A percentile compares a stretch with the other conserved stretches of the same genome.
Evolutionary conservation across 2,113 vertebrate species (phyloP).

Genomic region (Promerops cafer): DNA sequence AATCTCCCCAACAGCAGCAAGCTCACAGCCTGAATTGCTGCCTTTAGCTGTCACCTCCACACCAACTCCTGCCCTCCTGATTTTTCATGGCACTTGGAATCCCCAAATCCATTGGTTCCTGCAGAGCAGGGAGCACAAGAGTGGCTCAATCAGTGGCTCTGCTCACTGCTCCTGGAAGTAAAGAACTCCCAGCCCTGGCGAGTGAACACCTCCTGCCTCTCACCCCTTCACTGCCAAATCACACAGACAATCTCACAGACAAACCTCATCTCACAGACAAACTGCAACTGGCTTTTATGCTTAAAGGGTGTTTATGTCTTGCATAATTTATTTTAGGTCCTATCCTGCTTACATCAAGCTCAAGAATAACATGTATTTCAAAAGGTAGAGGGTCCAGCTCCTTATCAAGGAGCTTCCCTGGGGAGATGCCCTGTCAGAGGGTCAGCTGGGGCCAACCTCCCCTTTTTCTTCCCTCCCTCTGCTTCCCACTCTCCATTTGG

Average conservation of each 20-base stretch:
- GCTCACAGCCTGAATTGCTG: background rate
- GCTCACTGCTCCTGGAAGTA: background rate
- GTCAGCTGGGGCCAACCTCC: background rate
- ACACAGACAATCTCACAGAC: background rate
- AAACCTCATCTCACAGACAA: background rate
- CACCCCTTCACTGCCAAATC: background rate
- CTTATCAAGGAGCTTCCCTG: background rate
- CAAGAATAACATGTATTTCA: background rate
- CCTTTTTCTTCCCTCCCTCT: background rate
- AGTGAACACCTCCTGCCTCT: background rate
- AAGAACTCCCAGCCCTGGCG: background rate
- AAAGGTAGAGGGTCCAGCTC: background rate
- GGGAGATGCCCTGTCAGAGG: background rate
- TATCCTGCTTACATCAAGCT: background rate
- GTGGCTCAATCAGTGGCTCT: background rate
- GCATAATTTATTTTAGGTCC: background rate
- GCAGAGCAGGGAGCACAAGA: background rate
- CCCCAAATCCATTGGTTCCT: background rate
- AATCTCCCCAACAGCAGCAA: background rate
- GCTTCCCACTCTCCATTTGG: background rate
- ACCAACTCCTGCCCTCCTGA: background rate
- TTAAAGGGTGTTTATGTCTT: conserved; percentile 1
- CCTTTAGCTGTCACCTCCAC: background rate
- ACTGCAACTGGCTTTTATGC: conserved; percentile 17
- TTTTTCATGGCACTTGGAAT: background rate